Conservation (phyloP, 1,140 invertebrate genomes). For the Saxidomus purpurata region DNA sequence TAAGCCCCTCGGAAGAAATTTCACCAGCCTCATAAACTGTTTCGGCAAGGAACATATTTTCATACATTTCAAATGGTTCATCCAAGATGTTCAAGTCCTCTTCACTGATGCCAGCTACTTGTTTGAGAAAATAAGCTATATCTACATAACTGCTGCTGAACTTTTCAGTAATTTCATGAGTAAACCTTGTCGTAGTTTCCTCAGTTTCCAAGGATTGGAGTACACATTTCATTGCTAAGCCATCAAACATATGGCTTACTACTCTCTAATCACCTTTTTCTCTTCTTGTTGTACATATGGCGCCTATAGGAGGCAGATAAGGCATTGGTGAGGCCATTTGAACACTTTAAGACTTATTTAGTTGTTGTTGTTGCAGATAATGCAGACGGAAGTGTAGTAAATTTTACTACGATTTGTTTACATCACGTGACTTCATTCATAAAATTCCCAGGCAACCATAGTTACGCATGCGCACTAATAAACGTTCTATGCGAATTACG, state of each 20-base stretch:
- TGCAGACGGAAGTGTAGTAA: no score
- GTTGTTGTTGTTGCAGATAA: neutral
- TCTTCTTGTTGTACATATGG: neutral
- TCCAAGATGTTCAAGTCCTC: neutral
- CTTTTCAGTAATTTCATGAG: neutral
- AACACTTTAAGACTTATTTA: neutral
- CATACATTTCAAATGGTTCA: neutral
- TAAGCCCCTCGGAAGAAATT: neutral
- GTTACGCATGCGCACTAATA: no score
- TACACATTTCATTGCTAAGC: neutral
- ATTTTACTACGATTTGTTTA: constrained; percentile 7
- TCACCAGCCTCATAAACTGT: neutral
- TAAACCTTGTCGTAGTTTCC: neutral
- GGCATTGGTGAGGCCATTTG: neutral
- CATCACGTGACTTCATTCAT: constrained; percentile 24
- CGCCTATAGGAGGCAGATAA: neutral
- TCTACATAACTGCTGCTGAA: neutral
- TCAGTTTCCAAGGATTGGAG: neutral
- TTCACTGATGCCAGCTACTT: neutral
- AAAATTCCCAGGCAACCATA: neutral
- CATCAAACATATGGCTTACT: neutral
- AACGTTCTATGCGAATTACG: no score
- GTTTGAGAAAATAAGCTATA: neutral
- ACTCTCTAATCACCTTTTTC: neutral
- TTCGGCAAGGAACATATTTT: neutral